A percentile compares a stretch with the other conserved stretches of the same genome.
phyloP scores from a whole-genome alignment of 1,140 invertebrate genomes.

The Archivesica marissinica region DNA sequence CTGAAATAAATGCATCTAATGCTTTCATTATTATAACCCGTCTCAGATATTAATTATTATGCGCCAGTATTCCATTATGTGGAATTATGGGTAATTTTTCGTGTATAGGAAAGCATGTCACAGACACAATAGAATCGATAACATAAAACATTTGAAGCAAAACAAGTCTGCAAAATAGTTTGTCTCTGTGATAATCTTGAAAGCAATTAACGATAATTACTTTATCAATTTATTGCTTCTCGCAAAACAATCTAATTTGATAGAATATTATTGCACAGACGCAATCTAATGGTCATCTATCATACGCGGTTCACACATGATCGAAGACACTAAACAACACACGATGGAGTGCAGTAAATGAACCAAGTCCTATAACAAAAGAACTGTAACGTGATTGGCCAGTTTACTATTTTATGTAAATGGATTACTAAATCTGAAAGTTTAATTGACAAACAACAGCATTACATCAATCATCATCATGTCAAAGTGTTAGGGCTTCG shows the following conservation, averaged over 20 bases:
- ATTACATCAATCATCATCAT: too few relatives aligned
- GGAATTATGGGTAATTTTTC: slow-evolving; percentile 54
- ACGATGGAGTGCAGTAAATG: not conserved
- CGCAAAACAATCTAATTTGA: not conserved
- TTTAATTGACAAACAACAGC: too few relatives aligned
- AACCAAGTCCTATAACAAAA: not conserved
- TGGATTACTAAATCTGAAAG: too few relatives aligned
- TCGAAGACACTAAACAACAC: not conserved
- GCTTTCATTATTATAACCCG: slow-evolving; percentile 9
- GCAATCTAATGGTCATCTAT: not conserved
- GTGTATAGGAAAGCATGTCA: slow-evolving; percentile 25
- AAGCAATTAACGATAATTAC: slow-evolving; percentile 30
- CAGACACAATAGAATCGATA: not conserved
- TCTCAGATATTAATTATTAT: slow-evolving; percentile 34
- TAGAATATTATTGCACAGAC: not conserved
- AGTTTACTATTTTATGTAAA: not conserved
- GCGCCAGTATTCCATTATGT: slow-evolving; percentile 2
- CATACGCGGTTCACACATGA: not conserved
- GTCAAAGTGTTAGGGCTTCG: too few relatives aligned
- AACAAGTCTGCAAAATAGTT: not conserved
- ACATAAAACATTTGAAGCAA: not conserved
- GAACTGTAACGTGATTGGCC: not conserved
- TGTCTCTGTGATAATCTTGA: not conserved
- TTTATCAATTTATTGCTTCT: not conserved
- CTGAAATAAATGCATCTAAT: slow-evolving; percentile 28